Conservation (phyloP, 2,797 vertebrate genomes). For the Cynodonichthys magdalenae region DNA sequence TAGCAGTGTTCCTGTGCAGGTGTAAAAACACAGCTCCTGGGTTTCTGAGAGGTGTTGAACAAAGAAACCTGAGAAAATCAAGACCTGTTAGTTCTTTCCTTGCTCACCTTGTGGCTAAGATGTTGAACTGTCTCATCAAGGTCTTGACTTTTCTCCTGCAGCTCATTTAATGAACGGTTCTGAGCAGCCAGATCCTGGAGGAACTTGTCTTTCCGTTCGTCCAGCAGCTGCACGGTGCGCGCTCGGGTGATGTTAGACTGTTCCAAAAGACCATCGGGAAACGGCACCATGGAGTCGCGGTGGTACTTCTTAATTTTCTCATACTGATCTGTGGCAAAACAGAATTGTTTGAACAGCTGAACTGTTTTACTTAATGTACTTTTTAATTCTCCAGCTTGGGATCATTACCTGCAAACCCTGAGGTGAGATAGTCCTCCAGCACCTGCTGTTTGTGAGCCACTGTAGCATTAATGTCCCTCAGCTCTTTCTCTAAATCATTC, state of each 20-base stretch:
- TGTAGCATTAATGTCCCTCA: conserved; percentile 75
- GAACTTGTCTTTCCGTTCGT: conserved; percentile 54
- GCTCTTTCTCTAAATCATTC: conserved; percentile 64
- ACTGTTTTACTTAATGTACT: too few relatives aligned
- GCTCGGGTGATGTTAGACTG: conserved; percentile 57
- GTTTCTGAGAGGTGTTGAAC: too few relatives aligned
- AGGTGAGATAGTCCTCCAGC: conserved; percentile 63
- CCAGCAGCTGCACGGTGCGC: conserved; percentile 64
- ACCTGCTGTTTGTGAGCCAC: conserved; percentile 63
- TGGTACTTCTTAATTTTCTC: conserved; percentile 76
- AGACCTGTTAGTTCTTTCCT: too few relatives aligned
- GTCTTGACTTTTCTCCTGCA: conserved; percentile 72
- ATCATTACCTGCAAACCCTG: conserved; percentile 79
- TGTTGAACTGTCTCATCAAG: conserved; percentile 65
- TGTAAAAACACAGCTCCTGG: too few relatives aligned
- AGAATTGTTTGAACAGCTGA: too few relatives aligned
- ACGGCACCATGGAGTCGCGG: conserved; percentile 77
- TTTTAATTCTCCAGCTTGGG: neutral
- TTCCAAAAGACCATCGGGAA: conserved; percentile 67
- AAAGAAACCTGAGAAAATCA: too few relatives aligned
- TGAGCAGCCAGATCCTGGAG: conserved; percentile 69
- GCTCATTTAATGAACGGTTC: conserved; percentile 77
- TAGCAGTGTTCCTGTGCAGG: too few relatives aligned
- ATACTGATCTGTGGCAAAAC: conserved; percentile 79
- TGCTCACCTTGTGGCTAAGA: conserved; percentile 80